phyloP scores from a whole-genome alignment of 2,797 vertebrate genomes.

The Eulemur rubriventer region DNA sequence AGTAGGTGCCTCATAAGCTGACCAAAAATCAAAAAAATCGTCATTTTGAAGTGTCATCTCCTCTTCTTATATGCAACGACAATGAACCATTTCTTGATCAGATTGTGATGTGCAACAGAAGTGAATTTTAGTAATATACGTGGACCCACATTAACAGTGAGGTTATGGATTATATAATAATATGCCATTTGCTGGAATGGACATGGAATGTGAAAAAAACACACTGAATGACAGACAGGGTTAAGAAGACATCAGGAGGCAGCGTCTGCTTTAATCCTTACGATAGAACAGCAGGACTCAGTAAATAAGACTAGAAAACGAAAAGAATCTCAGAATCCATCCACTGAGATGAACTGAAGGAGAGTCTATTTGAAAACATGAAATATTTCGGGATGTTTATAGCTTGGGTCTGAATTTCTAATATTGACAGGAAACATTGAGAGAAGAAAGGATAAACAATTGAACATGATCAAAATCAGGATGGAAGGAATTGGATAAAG shows the following conservation, averaged over 20 bases:
- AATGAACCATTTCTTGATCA: no score
- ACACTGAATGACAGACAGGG: not conserved
- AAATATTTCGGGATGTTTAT: not conserved
- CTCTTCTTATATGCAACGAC: no score
- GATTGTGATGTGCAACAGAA: no score
- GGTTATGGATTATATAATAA: not conserved
- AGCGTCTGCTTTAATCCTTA: not conserved
- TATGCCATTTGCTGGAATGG: not conserved
- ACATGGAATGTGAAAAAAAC: not conserved
- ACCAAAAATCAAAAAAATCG: no score
- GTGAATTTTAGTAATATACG: no score
- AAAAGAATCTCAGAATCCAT: not conserved
- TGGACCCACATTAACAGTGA: not conserved
- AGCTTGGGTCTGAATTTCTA: not conserved
- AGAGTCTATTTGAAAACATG: not conserved
- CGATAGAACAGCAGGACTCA: not conserved
- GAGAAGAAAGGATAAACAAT: not conserved
- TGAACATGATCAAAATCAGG: not conserved
- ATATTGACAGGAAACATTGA: not conserved
- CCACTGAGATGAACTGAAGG: not conserved
- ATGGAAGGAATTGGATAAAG: not conserved
- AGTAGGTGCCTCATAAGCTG: no score
- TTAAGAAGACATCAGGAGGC: not conserved
- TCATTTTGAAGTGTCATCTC: no score
- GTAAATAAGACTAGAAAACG: not conserved